Evolutionary conservation across 35 echinoderm and acorn worm genomes (phyloP), one percentile per base, ranked within the genome.

Genomic region (Anneissia japonica): DNA sequence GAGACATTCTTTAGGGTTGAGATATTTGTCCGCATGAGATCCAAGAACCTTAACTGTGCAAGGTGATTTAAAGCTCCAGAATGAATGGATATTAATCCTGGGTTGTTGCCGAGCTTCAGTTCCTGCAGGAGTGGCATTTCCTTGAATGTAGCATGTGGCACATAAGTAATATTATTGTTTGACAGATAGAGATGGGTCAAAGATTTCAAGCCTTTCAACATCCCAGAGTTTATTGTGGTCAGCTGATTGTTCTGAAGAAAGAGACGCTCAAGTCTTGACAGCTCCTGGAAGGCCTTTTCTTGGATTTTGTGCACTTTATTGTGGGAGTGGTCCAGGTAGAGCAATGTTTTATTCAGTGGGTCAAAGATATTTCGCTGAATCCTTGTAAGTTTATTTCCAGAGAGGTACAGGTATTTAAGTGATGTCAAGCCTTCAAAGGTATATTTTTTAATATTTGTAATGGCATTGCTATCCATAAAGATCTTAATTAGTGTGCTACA

Each of bases 181-280:
- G 73, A 89, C 13, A 93, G 83, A 45, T 89, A 93, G 17, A 93
- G 81, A 4, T 79, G 30, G 35, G 40, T 23, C 4, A 93, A 79
- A 34, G 72, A 39, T 19, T 46, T 28, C 0, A 72, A 30, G 4
- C 77, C 92, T 31, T 38, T 38, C 30, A 93, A 87, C 4, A 82
- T 84, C 5, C 75, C 55, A 34, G 79, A 37, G n/a, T 38, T 7
- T 6, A 93, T 46, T 36, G 33, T 77, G 0, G 1, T 11, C 14
- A 93, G 38, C 21, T 33, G 55, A 43, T 93, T 93, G 38, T 86
- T 77, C 28, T 85, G 74, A 19, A 93, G 77, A 64, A 82, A 93
- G 4, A 93, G 76, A 37, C 89, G 46, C 45, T 72, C 16, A 4
- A 93, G 64, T 3, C 56, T 41, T 3, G 9, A 30, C 5, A 83